These are phyloP conservation scores for Congeria kusceri DNA, from an alignment of 2,888 invertebrate genomes.

Conservation along the genomic window DNA sequence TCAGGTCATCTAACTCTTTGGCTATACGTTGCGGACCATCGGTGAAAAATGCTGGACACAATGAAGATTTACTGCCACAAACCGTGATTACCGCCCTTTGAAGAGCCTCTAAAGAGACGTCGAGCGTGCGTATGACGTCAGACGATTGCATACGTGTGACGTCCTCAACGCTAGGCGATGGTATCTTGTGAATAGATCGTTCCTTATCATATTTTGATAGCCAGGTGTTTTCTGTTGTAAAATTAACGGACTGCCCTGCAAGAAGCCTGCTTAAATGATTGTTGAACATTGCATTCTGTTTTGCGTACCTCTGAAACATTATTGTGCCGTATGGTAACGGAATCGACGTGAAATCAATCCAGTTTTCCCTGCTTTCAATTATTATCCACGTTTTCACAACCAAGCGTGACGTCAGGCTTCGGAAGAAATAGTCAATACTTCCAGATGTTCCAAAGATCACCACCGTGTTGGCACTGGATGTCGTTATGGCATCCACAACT, in stretches of 20 bases:
- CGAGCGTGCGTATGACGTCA: slow-evolving; percentile 68
- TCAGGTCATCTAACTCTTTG: slow-evolving; percentile 50
- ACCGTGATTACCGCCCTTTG: slow-evolving; percentile 50
- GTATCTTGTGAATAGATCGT: slow-evolving; percentile 11
- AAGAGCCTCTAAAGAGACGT: slow-evolving; percentile 69
- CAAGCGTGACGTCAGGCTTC: slow-evolving; percentile 36
- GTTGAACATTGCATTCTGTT: slow-evolving; percentile 56
- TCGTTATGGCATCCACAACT: slow-evolving; percentile 12
- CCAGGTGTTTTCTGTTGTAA: slow-evolving; percentile 51
- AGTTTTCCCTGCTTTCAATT: slow-evolving; percentile 52
- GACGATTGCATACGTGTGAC: slow-evolving; percentile 55
- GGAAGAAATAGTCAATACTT: slow-evolving; percentile 57
- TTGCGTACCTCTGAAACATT: slow-evolving; percentile 50
- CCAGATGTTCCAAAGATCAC: slow-evolving; percentile 52
- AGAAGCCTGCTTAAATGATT: slow-evolving; percentile 25
- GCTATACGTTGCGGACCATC: slow-evolving; percentile 35
- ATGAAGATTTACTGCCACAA: slow-evolving; percentile 53
- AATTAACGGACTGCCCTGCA: neutral
- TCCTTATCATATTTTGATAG: slow-evolving; percentile 29
- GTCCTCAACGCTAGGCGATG: slow-evolving; percentile 3
- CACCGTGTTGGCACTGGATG: slow-evolving; percentile 39
- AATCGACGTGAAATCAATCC: slow-evolving; percentile 46
- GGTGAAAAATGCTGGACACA: slow-evolving; percentile 65
- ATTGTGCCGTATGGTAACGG: slow-evolving; percentile 60
- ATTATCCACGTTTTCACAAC: slow-evolving; percentile 63